Evolutionary conservation across 2,888 invertebrate species (phyloP).

Genomic region (Meteorus cinctellus): DNA sequence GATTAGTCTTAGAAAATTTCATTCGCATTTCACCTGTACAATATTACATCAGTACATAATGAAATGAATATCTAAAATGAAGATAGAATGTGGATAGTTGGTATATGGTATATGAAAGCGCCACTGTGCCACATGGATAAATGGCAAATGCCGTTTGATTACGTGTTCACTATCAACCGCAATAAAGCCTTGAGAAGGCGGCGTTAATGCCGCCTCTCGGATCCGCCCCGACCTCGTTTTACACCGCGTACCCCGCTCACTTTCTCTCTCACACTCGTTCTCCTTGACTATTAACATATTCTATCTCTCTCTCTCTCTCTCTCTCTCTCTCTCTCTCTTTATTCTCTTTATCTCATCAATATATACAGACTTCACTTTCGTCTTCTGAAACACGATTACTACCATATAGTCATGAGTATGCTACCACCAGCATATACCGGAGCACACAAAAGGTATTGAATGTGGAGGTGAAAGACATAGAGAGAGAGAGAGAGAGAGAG

Average conservation of each 20-base stretch:
- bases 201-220: conserved; percentile 72
- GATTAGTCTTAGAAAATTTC: background rate
- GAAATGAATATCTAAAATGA: background rate
- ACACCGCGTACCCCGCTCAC: conserved; percentile 56
- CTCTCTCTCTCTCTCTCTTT: conserved; percentile 43
- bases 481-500: conserved; percentile 22
- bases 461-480: background rate
- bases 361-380: conserved; percentile 24
- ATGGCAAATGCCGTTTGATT: conserved; percentile 60
- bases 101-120: background rate
- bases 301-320: conserved; percentile 45
- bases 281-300: conserved; percentile 38
- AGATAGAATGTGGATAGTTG: background rate
- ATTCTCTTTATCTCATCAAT: conserved; percentile 31
- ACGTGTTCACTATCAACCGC: conserved; percentile 66
- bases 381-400: conserved; percentile 5
- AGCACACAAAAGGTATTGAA: conserved; percentile 47
- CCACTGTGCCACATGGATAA: conserved; percentile 25
- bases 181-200: conserved; percentile 69
- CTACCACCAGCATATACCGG: background rate
- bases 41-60: background rate
- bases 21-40: background rate
- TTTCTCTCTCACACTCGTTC: conserved; percentile 45
- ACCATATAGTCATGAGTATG: conserved; percentile 11
- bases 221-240: conserved; percentile 68